Evolutionary conservation across 2,797 vertebrate species (phyloP), one percentile per base, ranked within the genome.

Genomic region (Channa striata): DNA sequence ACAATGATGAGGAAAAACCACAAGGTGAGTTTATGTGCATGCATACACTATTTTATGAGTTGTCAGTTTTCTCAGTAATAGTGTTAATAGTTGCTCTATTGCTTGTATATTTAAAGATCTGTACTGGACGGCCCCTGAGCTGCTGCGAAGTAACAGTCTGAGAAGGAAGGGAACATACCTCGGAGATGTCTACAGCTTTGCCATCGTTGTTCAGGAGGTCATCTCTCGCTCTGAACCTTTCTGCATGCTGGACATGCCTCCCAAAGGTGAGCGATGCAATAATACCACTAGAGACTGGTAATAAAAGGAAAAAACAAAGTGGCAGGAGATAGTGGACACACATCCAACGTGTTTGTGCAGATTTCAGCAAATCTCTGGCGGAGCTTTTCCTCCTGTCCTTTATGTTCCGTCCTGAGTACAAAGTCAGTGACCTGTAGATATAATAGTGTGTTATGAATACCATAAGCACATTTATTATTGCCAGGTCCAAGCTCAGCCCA

Each of bases 71-170:
- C 50, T 51, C 48, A 34, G 49, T 34, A 42, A 48, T 59, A 3
- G 0, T 16, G 2, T 47, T 8, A 19, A 13, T 59, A 20, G 57
- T 65, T 54, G 43, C 10, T 17, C 9, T 19, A 5, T n/a, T 40
- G 50, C 12, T 2, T 33, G 21, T 37, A 3, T 14, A 50, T 33
- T 25, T 21, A 40, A 85, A 99, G 97, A 97, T 58, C 86, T 94
- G 61, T 90, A 97, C 0, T 99, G 97, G 97, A 97, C 96, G 0
- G 95, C 97, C 1, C 97, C 97, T 0, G 97, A 99, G 84, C 75
- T 97, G 68, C 92, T 99, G 60, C 89, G 97, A 44, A 92, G 86
- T 57, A 34, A 82, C 0, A 71, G 7, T 1, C 33, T 93, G 85
- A 91, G 91, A 69, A 87, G 5, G 0, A 93, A 52, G 16, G 97